A percentile compares a stretch with the other conserved stretches of the same genome.
Conservation (phyloP, 1,140 invertebrate species). For the Pachypeltis micranthus region DNA sequence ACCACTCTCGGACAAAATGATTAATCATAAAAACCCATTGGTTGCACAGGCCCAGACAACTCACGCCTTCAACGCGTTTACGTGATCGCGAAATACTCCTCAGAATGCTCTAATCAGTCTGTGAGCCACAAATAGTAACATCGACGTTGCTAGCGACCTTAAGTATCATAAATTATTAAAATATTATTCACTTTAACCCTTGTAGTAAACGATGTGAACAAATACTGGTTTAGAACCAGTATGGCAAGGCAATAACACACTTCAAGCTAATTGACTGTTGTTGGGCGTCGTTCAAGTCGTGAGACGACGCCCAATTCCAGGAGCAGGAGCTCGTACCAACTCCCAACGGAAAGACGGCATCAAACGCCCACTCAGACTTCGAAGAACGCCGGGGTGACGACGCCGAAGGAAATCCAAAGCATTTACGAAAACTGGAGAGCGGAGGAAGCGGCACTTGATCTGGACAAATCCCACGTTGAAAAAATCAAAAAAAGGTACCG, state of each 20-base stretch:
- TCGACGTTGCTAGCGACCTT: neutral
- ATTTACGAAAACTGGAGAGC: neutral
- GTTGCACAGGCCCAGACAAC: too few species aligned
- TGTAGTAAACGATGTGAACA: too few species aligned
- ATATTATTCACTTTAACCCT: neutral
- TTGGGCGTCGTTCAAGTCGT: neutral
- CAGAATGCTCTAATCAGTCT: neutral
- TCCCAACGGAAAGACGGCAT: neutral
- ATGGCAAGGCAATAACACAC: too few species aligned
- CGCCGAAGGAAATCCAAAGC: neutral
- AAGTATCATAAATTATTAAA: neutral
- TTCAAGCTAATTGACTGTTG: neutral
- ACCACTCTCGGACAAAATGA: too few species aligned
- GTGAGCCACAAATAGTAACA: neutral
- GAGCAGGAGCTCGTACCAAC: neutral
- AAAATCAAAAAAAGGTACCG: constrained; percentile 8
- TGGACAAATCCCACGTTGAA: constrained; percentile 5
- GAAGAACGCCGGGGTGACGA: neutral
- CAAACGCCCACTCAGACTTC: neutral
- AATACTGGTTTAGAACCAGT: too few species aligned
- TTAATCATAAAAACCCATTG: too few species aligned
- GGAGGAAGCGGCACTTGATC: constrained; percentile 1
- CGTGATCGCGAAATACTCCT: too few species aligned
- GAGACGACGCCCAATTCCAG: neutral
- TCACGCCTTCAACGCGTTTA: too few species aligned